Evolutionary conservation across 2,113 vertebrate species (phyloP), one percentile per base, ranked within the genome.

Genomic region (Salvelinus namaycush): DNA sequence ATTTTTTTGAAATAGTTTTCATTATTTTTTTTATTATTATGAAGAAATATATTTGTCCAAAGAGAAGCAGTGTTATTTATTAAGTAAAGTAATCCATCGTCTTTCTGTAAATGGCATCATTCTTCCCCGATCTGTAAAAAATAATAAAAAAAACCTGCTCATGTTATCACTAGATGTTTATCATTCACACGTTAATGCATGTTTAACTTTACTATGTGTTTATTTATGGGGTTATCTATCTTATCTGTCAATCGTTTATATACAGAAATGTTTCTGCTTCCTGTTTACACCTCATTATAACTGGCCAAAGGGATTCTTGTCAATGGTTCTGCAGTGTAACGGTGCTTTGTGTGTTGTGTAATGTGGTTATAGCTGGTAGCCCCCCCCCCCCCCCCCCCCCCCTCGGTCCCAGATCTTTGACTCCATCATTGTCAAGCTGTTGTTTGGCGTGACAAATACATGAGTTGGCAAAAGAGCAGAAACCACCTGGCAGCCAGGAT

Each of bases 51-150:
- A 97, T 98, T 96, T 95, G 93, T 99, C 96, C 97, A 93, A 97
- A 97, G 97, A 98, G 96, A 97, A 97, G 94, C 96, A 96, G 95
- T 99, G 97, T 99, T 99, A 99, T 99, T 99, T 99, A 99, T 99
- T 99, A 78, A 97, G 95, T 98, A 97, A 60, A 98, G 95, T 94
- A 91, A 26, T 94, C 94, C 91, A 89, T 96, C 89, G 90, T 94
- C 93, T 94, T 91, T 95, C 93, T 94, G 91, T 95, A 97, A 94
- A 94, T 97, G 90, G 95, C 97, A 97, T 51, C 49, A 2, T 3
- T 13, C 4, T 98, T 98, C 95, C 96, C 95, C 90, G 83, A 93
- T 92, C 92, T 95, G 94, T 94, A 93, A 83, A 94, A 34, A 34
- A 34, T 26, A 7, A 34, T 0, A 34, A 34, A 34, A 7, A 1